phyloP scores from a whole-genome alignment of 2,888 invertebrate species.

The Patella ulyssiponensis region DNA sequence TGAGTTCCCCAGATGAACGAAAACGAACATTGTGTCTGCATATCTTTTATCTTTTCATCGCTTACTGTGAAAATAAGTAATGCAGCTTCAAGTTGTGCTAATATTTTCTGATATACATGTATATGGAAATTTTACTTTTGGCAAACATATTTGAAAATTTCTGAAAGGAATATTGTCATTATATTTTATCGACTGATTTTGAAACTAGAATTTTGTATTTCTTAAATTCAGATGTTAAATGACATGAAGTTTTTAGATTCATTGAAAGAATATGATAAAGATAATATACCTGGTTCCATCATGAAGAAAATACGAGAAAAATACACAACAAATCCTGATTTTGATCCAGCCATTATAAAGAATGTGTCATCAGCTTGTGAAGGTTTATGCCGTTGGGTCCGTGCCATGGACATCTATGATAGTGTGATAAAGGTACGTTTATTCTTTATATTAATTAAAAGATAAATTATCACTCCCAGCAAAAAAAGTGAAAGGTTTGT shows the following conservation, averaged over 20 bases:
- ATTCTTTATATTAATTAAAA: not conserved
- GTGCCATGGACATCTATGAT: conserved; percentile 70
- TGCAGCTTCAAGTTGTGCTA: too few species aligned
- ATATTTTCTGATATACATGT: too few species aligned
- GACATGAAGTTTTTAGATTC: conserved; percentile 70
- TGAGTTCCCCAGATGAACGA: too few species aligned
- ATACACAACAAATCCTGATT: conserved; percentile 69
- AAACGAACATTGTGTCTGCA: too few species aligned
- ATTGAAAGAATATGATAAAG: conserved; percentile 71
- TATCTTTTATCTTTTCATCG: too few species aligned
- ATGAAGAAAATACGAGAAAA: conserved; percentile 68
- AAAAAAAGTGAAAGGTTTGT: not conserved
- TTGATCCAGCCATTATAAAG: conserved; percentile 69
- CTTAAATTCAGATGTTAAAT: conserved; percentile 63
- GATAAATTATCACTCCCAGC: not conserved
- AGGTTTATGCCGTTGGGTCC: conserved; percentile 71
- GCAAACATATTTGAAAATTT: too few species aligned
- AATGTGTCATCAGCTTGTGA: conserved; percentile 72
- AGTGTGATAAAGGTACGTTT: conserved; percentile 65
- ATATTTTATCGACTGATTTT: too few species aligned
- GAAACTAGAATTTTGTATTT: too few species aligned
- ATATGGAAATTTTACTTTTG: too few species aligned
- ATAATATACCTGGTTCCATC: conserved; percentile 65
- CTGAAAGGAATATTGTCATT: too few species aligned
- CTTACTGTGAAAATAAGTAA: too few species aligned